Conservation (phyloP, 2,797 vertebrate genomes). For the Danio albolineatus region DNA sequence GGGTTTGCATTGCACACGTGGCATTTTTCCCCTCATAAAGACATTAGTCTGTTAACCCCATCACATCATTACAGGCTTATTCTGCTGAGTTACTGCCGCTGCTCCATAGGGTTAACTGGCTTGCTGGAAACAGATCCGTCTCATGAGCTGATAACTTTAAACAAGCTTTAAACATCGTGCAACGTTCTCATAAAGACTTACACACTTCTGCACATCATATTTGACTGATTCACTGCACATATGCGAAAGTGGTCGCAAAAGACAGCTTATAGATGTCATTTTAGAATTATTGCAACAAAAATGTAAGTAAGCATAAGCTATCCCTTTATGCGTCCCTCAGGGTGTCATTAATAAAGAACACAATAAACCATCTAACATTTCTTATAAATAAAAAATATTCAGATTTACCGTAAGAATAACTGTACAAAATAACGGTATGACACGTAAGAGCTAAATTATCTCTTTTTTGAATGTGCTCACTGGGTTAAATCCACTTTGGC, state of each 20-base stretch:
- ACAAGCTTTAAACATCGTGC: conserved; percentile 20
- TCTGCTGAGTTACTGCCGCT: conserved; percentile 15
- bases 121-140: not conserved
- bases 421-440: conserved; percentile 34
- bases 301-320: not conserved
- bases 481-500: conserved; percentile 1
- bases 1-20: conserved; percentile 44
- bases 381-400: conserved; percentile 20
- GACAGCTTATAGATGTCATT: conserved; percentile 22
- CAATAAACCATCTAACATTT: conserved; percentile 30
- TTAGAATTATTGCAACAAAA: conserved; percentile 7
- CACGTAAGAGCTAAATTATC: conserved; percentile 12
- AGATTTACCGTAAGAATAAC: not conserved
- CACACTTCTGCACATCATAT: not conserved
- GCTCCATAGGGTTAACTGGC: conserved; percentile 31
- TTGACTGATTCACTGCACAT: not conserved
- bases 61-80: conserved; percentile 36
- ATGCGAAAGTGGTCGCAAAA: not conserved
- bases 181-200: not conserved
- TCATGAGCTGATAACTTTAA: conserved; percentile 32
- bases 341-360: conserved; percentile 32
- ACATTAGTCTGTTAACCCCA: conserved; percentile 44
- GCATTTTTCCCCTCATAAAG: conserved; percentile 46
- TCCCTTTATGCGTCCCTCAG: conserved; percentile 4
- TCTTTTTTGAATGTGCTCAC: not conserved